Conservation (phyloP, 2,113 vertebrate species). For the Himantopus leucocephalus region DNA sequence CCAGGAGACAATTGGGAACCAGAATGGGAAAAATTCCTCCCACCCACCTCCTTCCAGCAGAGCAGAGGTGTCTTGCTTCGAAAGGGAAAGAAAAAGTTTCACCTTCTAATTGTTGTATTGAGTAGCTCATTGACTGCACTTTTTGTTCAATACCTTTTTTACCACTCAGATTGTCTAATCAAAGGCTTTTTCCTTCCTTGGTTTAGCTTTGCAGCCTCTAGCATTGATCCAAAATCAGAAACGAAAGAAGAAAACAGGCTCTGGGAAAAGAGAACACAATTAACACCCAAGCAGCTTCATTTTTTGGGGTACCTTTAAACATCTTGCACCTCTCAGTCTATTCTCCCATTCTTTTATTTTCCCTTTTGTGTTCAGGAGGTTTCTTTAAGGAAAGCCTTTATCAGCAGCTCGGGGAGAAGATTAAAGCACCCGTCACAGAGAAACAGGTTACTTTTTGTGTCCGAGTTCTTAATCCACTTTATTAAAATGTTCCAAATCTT, state of each 20-base stretch:
- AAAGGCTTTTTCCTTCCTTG: conserved; percentile 70
- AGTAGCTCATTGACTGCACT: conserved; percentile 58
- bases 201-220: conserved; percentile 54
- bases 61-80: conserved; percentile 31
- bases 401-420: conserved; percentile 67
- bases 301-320: conserved; percentile 71
- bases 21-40: conserved; percentile 23
- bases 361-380: conserved; percentile 52
- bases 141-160: conserved; percentile 68
- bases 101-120: conserved; percentile 71
- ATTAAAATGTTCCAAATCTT: conserved; percentile 75
- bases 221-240: conserved; percentile 69
- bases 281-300: conserved; percentile 74
- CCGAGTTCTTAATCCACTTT: conserved; percentile 72
- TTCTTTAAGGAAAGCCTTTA: conserved; percentile 69
- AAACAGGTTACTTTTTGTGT: conserved; percentile 74
- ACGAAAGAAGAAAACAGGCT: conserved; percentile 21
- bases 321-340: conserved; percentile 18
- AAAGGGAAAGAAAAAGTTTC: conserved; percentile 62
- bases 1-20: neutral
- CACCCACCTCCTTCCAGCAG: conserved; percentile 45
- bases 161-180: conserved; percentile 74
- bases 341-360: conserved; percentile 50
- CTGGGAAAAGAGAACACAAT: conserved; percentile 76
- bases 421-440: conserved; percentile 59